Base-by-base conservation (phyloP, 2,888 invertebrate species). In the Stenchaetothrips biformis region DNA sequence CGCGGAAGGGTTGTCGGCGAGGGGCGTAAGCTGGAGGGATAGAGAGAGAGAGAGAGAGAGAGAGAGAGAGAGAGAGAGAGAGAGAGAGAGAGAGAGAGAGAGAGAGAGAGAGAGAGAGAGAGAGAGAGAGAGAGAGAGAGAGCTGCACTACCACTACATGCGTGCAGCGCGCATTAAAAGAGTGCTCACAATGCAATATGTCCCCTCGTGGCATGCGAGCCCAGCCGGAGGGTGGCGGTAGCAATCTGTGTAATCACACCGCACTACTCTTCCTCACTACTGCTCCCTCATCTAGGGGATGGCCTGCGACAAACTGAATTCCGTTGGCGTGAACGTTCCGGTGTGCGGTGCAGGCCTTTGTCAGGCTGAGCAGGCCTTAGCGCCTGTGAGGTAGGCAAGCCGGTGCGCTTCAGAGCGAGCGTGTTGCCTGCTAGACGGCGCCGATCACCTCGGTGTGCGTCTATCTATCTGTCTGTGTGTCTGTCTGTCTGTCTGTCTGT, bases 161-260 rank as follows among this genome's bases (percentile, higher is more conserved):
- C 59, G 59, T 59, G 59, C 18, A 59, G 59, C 16, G 59, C 59
- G 59, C 59, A 59, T 59, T 59, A 59, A 59, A 59, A 59, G 59
- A 59, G 59, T 59, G 59, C 59, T 59, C 59, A 74, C 67, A 74
- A 74, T 74, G 67, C 67, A 74, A 74, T 74, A 74, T 74, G 21
- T 74, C 25, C 67, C 25, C 59, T 74, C 21, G 67, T 25, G 67
- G 67, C 21, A 59, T 18, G 67, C 37, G 37, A 37, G 37, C 37
- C 37, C 4, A 37, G 25, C 4, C 25, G 67, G 67, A 7, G 25
- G 25, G 25, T 21, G 67, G 67, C 67, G 67, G 67, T 74, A 37
- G 67, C 67, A 74, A 74, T 74, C 67, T 74, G 67, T 25, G 25
- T 74, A 74, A 74, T 74, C 67, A 74, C 67, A 25, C 25, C 67